Conservation (phyloP, 2,113 vertebrate species). For the Mesoclemmys tuberculata region DNA sequence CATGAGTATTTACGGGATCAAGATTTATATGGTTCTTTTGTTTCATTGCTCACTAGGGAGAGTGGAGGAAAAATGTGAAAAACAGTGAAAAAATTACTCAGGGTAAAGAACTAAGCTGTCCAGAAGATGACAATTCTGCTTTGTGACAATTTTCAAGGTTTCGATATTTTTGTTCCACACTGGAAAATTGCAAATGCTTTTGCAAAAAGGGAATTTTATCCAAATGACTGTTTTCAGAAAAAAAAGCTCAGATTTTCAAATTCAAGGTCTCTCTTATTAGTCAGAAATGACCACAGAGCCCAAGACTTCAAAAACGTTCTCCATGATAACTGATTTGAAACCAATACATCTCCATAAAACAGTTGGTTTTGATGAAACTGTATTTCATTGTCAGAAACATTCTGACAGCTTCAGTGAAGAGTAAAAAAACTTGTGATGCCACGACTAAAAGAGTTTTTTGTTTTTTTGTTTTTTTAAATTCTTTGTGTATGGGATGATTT, state of each 20-base stretch:
- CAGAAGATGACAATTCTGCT: background rate
- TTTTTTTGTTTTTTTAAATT: background rate
- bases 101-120: background rate
- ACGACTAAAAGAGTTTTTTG: background rate
- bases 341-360: background rate
- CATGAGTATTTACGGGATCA: background rate
- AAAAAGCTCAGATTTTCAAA: background rate
- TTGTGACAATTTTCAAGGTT: background rate
- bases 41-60: background rate
- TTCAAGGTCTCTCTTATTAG: accelerated
- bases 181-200: background rate
- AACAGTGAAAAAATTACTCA: accelerated
- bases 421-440: accelerated
- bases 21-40: accelerated
- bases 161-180: background rate
- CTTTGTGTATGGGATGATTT: background rate
- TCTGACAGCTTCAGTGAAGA: background rate
- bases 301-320: background rate
- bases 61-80: accelerated
- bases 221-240: background rate
- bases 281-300: background rate
- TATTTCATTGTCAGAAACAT: background rate
- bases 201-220: background rate
- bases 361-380: background rate
- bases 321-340: background rate